Conservation (phyloP, 2,797 vertebrate genomes). For the Eurystomus glaucurus region DNA sequence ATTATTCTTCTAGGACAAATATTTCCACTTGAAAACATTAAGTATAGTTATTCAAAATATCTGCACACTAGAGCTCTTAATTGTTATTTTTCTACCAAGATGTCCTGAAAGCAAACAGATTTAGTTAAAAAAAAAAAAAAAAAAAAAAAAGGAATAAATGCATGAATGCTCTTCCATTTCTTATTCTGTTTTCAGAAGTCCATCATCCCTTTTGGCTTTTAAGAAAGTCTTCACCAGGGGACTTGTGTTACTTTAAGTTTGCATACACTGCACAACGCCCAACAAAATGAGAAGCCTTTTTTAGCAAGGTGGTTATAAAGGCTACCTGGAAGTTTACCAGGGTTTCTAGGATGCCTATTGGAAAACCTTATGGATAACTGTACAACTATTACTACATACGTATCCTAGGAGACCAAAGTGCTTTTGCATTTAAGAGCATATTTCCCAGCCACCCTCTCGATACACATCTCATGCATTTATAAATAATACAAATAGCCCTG, state of each 20-base stretch:
- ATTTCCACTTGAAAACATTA: background rate
- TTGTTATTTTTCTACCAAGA: background rate
- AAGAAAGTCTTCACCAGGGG: background rate
- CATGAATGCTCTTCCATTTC: background rate
- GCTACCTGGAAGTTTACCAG: slow-evolving; percentile 7
- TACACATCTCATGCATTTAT: slow-evolving; percentile 55
- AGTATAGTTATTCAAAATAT: background rate
- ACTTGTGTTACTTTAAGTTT: background rate
- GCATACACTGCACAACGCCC: background rate
- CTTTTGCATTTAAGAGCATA: slow-evolving; percentile 59
- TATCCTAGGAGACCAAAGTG: slow-evolving; percentile 79
- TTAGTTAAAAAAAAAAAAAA: background rate
- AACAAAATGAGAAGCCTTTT: background rate
- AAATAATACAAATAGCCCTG: slow-evolving; percentile 57
- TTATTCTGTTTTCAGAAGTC: background rate
- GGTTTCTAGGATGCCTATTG: background rate
- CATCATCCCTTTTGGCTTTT: background rate
- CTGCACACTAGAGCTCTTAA: background rate
- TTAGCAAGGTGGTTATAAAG: background rate
- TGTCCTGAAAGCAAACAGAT: background rate
- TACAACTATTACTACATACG: slow-evolving; percentile 56
- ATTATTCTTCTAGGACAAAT: background rate
- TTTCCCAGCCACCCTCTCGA: slow-evolving; percentile 46
- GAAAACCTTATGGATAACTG: slow-evolving; percentile 39
- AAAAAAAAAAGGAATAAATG: background rate